Evolutionary conservation across 2,797 vertebrate genomes (phyloP).

Genomic region (Trachurus trachurus): DNA sequence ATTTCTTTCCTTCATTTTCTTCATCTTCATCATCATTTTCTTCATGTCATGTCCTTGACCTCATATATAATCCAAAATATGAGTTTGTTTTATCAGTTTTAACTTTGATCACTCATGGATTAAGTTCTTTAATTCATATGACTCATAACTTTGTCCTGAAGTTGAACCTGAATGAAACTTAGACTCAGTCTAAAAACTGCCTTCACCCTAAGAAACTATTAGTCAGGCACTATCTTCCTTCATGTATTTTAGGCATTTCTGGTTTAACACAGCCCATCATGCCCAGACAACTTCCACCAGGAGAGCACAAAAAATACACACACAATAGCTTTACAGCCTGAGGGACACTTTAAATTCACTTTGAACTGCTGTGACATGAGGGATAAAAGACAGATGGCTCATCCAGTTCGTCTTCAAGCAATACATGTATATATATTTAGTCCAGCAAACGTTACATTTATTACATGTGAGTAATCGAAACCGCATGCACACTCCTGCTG

Average conservation of each 20-base stretch:
- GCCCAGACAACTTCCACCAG: slow-evolving; percentile 30
- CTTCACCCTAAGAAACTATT: slow-evolving; percentile 8
- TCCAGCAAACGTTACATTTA: slow-evolving; percentile 31
- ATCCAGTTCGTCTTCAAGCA: background rate
- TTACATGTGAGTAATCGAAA: slow-evolving; percentile 40
- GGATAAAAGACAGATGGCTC: slow-evolving; percentile 17
- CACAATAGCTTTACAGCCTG: slow-evolving; percentile 8
- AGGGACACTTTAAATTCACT: background rate
- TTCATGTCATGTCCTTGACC: no score
- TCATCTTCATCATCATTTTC: no score
- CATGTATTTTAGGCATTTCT: slow-evolving; percentile 40
- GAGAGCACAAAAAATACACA: background rate
- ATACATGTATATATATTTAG: background rate
- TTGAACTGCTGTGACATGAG: background rate
- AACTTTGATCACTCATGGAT: background rate
- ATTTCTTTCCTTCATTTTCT: no score
- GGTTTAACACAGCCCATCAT: slow-evolving; percentile 47
- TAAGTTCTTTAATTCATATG: no score
- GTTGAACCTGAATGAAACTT: background rate
- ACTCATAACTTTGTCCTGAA: background rate
- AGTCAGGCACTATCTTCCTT: slow-evolving; percentile 33
- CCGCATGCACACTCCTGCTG: slow-evolving; percentile 26
- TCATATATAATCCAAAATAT: no score
- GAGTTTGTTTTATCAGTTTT: background rate
- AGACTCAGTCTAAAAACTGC: slow-evolving; percentile 4